Evolutionary conservation across 2,797 vertebrate genomes (phyloP), one percentile per base, ranked within the genome.

Genomic region (Ispidina picta): DNA sequence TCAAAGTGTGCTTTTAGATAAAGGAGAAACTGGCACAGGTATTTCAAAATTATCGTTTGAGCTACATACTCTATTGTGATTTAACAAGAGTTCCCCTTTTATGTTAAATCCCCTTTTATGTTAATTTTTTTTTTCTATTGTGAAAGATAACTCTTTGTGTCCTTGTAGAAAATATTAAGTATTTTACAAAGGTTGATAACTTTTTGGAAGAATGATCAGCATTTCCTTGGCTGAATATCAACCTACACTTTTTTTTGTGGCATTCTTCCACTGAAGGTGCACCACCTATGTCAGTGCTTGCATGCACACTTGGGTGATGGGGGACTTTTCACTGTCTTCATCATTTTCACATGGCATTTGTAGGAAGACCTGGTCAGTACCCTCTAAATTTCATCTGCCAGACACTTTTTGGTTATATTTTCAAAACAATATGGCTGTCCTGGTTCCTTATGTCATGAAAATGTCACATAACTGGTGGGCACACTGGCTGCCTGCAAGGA

Each of bases 41-140:
- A 86, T 93, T 95, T 95, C 35, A 77, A 51, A 86, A 89, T 92
- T 79, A 89, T 82, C 46, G 28, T 84, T 84, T 84, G 8, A 73
- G 22, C 37, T 72, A 28, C 49, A 60, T 71, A 76, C 33, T 76
- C 56, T 76, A 20, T 54, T 94, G 58, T 76, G 37, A 9, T 26
- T 86, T 92, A 86, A 76, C 41, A 84, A 55, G 22, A 90, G 6
- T 49, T 94, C 54, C 9, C 39, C 28, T 90, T 91, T 92, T 74
- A 68, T 71, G 33, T 74, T 77, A 84, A 95, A 90, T 83, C 54
- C 37, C 2, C 49, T 31, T 9, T 58, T 76, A 46, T 55, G 83
- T 75, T 88, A 90, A 84, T n/a, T 37, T 60, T 71, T 64, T 83
- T 66, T 70, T 66, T 83, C 77, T 10, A 65, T 68, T 68, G 59